Conservation (phyloP, 1,140 invertebrate species). For the Aleiodes sp. region DNA sequence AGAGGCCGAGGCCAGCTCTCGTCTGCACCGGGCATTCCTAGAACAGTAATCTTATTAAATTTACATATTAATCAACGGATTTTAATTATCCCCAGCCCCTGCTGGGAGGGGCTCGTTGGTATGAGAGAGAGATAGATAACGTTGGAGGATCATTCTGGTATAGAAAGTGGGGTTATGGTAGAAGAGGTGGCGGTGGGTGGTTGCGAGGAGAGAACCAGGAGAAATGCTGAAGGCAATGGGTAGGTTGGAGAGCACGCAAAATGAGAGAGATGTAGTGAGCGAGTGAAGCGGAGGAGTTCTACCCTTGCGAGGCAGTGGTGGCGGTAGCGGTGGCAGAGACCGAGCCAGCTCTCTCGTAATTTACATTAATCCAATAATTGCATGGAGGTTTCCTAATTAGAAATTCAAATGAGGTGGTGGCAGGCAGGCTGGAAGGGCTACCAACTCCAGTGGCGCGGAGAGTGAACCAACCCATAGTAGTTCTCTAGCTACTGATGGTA, state of each 20-base stretch:
- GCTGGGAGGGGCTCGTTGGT: constrained; percentile 30
- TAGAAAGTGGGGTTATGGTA: constrained; percentile 38
- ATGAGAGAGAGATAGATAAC: constrained; percentile 28
- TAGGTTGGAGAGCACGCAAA: too few species aligned
- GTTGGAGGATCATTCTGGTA: constrained; percentile 18
- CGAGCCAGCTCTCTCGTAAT: constrained; percentile 83
- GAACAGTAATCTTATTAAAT: constrained; percentile 94
- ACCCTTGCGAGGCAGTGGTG: constrained; percentile 62
- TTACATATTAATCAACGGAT: constrained; percentile 98
- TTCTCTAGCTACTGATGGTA: neutral
- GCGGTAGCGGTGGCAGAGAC: constrained; percentile 65
- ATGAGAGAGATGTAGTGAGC: constrained; percentile 39
- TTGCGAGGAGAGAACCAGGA: constrained; percentile 30
- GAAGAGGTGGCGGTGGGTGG: constrained; percentile 21
- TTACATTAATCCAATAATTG: constrained; percentile 95
- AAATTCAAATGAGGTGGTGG: constrained; percentile 90
- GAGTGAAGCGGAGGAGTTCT: constrained; percentile 46
- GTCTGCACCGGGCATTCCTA: constrained; percentile 69
- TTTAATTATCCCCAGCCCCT: constrained; percentile 85
- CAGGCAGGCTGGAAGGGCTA: constrained; percentile 66
- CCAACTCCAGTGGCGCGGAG: constrained; percentile 57
- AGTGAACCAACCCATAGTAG: constrained; percentile 3
- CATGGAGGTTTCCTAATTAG: constrained; percentile 90
- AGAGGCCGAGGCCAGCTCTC: constrained; percentile 39
- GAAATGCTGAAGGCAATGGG: constrained; percentile 31